Evolutionary conservation across 2,113 vertebrate genomes (phyloP), one percentile per base, ranked within the genome.

Genomic region (Pelusios castaneus): DNA sequence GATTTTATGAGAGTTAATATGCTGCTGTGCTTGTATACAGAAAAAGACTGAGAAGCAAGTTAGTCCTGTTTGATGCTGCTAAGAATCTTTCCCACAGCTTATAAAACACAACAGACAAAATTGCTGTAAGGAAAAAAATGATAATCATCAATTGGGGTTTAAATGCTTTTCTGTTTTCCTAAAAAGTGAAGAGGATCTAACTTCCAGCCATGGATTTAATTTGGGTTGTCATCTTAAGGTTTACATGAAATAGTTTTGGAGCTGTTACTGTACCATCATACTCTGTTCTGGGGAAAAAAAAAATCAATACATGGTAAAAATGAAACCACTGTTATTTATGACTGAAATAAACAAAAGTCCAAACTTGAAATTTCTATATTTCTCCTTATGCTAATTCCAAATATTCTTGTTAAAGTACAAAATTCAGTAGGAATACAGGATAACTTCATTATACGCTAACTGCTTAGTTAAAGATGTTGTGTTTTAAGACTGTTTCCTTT

Each of bases 261-360:
- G 95, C 90, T 97, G 87, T 91, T 95, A 87, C 93, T 84, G 67
- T 93, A 94, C 93, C 6, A 41, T 96, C 95, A 95, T 88, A 95
- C 8, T 75, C 86, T 96, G 91, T 97, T 97, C 89, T 93, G 84
- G 94, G 56, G 29, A n/a, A n/a, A 70, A 96, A 81, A 95, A 0
- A 91, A 90, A 77, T 92, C 91, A 93, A 85, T 96, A 95, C 81
- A 77, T 94, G 87, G 91, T 90, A 95, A 97, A 95, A 97, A 67
- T 63, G 84, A 95, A 97, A 97, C 95, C 96, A 97, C 83, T 58
- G 89, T 97, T 98, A 97, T 98, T 98, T 98, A 98, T 97, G 96
- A 95, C 91, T 94, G 87, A 95, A 98, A 98, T 98, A 98, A 98
- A 96, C 95, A 95, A n/a, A 43, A 92, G 94, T 96, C 85, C 75